phyloP scores from a whole-genome alignment of 2,888 invertebrate species.

The Protophormia terraenovae region DNA sequence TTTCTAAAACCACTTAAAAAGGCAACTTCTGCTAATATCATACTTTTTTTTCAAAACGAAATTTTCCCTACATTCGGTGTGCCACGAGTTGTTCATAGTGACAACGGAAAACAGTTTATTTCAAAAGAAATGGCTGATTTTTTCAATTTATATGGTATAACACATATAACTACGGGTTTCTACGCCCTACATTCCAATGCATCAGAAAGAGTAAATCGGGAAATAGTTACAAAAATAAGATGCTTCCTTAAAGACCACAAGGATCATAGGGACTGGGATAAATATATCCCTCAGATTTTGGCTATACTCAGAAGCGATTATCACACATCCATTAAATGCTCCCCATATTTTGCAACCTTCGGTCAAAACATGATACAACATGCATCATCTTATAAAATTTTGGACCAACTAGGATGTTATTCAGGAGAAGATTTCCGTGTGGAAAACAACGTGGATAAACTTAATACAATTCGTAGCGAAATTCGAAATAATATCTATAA shows the following conservation, averaged over 20 bases:
- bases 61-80: conserved; percentile 38
- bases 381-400: conserved; percentile 6
- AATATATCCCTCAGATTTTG: conserved; percentile 5
- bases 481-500: neutral
- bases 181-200: conserved; percentile 50
- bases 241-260: conserved; percentile 19
- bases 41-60: conserved; percentile 11
- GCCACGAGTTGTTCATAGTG: conserved; percentile 33
- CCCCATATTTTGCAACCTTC: conserved; percentile 33
- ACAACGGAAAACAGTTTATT: conserved; percentile 50
- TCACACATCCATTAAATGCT: conserved; percentile 36
- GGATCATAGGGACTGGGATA: conserved; percentile 41
- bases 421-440: neutral
- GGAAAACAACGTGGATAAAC: neutral
- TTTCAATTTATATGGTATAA: conserved; percentile 9
- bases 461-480: neutral
- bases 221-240: conserved; percentile 44
- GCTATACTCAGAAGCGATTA: conserved; percentile 36
- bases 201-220: conserved; percentile 48
- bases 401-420: neutral
- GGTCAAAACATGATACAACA: conserved; percentile 39
- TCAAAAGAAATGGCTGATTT: conserved; percentile 25
- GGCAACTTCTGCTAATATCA: conserved; percentile 19
- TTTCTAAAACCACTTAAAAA: neutral
- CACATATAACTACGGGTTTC: conserved; percentile 34